Evolutionary conservation across 1,140 invertebrate species (phyloP), one percentile per base, ranked within the genome.

Genomic region (Panagrolaimus sp.): DNA sequence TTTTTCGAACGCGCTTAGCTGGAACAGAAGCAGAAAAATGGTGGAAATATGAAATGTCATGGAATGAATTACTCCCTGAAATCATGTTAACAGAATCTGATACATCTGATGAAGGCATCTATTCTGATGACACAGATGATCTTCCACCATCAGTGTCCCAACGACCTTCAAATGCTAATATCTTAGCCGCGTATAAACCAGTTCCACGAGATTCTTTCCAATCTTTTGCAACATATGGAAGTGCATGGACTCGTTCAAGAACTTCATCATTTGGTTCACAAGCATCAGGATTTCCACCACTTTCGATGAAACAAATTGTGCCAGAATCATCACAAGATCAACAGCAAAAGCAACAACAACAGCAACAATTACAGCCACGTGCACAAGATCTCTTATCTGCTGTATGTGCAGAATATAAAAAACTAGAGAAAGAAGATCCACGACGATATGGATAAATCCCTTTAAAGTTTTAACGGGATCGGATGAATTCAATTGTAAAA

Each of bases 21-120:
- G 76, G 73, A n/a, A 81, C 79, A 27, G 67, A 63, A 43, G 81
- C 80, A 16, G 74, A 70, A 13, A 57, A 75, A 43, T 82, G 75
- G 75, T 77, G 75, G 75, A 47, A 70, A 53, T 27, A 69, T 16
- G 75, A 77, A 44, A 78, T 77, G 74, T 43, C 57, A 20, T 77
- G 75, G 75, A 11, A 20, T 11, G 13, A 11, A n/a, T 7, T 38
- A 7, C 51, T 57, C 51, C 51, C 51, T 57, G 65, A 66, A 11
- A 63, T 42, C 16, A 63, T n/a, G 14, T 9, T 57, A 0, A 57
- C 51, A 25, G 51, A 27, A 11, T 13, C 20, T 27, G n/a, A n/a
- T n/a, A n/a, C n/a, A n/a, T n/a, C n/a, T n/a, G 13, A 57, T 57
- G 51, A 57, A 57, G 51, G 51, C 2, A 25, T 57, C 51, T 25